A percentile compares a stretch with the other conserved stretches of the same genome.
These are phyloP conservation scores for Pan paniscus DNA, from an alignment of 2,113 vertebrate genomes.

Conservation along the genomic window DNA sequence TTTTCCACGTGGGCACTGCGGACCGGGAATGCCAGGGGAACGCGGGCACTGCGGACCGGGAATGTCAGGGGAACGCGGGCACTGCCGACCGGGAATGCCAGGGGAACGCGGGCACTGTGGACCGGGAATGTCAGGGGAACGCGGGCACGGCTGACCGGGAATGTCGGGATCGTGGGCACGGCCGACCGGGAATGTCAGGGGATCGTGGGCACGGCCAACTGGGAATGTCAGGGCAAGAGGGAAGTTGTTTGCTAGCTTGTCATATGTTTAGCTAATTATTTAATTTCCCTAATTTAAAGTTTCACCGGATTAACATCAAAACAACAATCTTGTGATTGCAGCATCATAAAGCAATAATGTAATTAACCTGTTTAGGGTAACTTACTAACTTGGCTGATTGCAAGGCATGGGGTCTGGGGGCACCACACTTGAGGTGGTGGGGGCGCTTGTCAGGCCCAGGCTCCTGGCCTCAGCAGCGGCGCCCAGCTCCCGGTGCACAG, in stretches of 20 bases:
- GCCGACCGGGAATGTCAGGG: too few relatives aligned
- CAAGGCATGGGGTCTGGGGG: slow-evolving; percentile 47
- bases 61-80: too few relatives aligned
- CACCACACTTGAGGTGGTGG: neutral
- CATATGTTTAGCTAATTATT: slow-evolving; percentile 82
- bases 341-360: slow-evolving; percentile 80
- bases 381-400: slow-evolving; percentile 80
- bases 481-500: neutral
- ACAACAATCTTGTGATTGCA: slow-evolving; percentile 83
- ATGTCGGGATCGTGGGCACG: too few relatives aligned
- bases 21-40: too few relatives aligned
- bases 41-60: too few relatives aligned
- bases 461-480: rapidly evolving
- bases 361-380: slow-evolving; percentile 82
- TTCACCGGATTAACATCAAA: slow-evolving; percentile 81
- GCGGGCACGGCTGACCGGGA: too few relatives aligned
- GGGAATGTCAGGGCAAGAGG: slow-evolving; percentile 19
- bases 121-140: too few relatives aligned
- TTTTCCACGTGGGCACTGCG: neutral
- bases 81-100: too few relatives aligned
- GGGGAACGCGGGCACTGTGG: too few relatives aligned
- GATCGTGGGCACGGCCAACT: neutral
- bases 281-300: slow-evolving; percentile 84
- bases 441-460: rapidly evolving
- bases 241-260: slow-evolving; percentile 72